phyloP scores from a whole-genome alignment of 2,797 vertebrate genomes.

The Microhierax caerulescens region DNA sequence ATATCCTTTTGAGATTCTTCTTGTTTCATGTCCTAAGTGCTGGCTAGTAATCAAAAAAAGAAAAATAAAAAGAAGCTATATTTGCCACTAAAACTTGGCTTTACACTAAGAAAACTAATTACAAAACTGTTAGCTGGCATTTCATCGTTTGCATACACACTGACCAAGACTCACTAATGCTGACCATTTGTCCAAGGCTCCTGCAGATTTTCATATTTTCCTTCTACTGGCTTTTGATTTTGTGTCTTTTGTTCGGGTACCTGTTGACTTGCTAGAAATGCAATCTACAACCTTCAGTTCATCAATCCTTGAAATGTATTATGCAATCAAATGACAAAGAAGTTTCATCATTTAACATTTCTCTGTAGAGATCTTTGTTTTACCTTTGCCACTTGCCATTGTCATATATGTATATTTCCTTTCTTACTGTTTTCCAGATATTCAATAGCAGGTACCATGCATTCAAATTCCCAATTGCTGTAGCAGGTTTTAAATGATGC shows the following conservation, averaged over 20 bases:
- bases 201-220: neutral
- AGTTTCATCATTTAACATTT: neutral
- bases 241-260: neutral
- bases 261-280: neutral
- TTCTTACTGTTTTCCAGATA: neutral
- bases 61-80: neutral
- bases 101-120: neutral
- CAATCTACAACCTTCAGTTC: neutral
- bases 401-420: rapidly evolving
- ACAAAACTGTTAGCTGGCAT: neutral
- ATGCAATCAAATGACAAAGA: neutral
- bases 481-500: neutral
- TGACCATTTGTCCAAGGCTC: neutral
- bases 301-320: neutral
- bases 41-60: neutral
- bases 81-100: neutral
- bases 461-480: neutral
- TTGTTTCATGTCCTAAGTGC: neutral
- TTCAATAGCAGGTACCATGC: neutral
- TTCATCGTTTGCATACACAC: neutral
- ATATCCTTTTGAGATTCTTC: neutral
- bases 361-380: neutral
- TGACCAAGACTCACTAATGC: neutral
- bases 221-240: neutral
- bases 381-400: neutral